phyloP scores from a whole-genome alignment of 2,797 vertebrate genomes.

The Pseudopleuronectes americanus region DNA sequence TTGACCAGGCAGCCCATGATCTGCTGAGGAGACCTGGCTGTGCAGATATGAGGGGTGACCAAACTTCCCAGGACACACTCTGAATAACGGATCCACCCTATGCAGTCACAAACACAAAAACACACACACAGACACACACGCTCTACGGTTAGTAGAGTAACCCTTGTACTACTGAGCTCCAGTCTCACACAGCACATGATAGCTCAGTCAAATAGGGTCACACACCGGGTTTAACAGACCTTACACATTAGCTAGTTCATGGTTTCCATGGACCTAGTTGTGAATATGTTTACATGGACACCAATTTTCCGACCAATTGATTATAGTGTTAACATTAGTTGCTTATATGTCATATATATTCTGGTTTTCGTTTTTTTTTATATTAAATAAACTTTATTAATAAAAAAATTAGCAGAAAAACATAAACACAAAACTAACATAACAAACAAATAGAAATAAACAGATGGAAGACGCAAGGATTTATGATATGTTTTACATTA shows the following conservation, averaged over 20 bases:
- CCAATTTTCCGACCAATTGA: no score
- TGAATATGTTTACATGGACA: no score
- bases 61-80: constrained; percentile 92
- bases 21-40: constrained; percentile 95
- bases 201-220: background rate
- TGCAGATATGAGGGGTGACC: constrained; percentile 94
- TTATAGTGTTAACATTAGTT: no score
- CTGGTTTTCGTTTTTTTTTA: no score
- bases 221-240: background rate
- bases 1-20: constrained; percentile 97
- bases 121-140: background rate
- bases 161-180: background rate
- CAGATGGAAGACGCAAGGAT: no score
- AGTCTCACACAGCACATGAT: background rate
- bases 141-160: background rate
- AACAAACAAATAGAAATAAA: no score
- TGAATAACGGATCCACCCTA: constrained; percentile 96
- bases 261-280: no score
- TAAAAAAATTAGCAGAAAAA: no score
- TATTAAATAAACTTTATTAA: no score
- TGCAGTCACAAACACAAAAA: background rate
- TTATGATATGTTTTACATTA: no score
- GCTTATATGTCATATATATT: no score
- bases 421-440: no score
- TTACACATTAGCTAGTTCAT: background rate